Evolutionary conservation across 2,888 invertebrate genomes (phyloP).

Genomic region (Adela reaumurella): DNA sequence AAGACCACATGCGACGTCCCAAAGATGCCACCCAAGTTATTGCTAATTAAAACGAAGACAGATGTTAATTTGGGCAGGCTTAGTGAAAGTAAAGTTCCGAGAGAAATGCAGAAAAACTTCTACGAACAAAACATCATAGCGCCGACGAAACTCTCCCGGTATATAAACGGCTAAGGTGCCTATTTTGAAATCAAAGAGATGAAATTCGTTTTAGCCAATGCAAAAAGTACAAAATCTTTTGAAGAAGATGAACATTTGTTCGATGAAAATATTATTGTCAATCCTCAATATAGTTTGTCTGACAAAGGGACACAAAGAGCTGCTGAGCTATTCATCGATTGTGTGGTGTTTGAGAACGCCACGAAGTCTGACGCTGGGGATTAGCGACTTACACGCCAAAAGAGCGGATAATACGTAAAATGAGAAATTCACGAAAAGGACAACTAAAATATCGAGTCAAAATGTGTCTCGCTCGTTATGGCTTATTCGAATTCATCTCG

Average conservation of each 20-base stretch:
- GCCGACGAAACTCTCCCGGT: too few species aligned
- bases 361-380: neutral
- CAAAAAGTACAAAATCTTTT: too few species aligned
- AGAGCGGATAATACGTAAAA: neutral
- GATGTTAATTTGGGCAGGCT: slow-evolving; percentile 22
- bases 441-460: slow-evolving; percentile 18
- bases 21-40: slow-evolving; percentile 29
- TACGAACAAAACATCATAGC: too few species aligned
- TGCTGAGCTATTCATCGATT: neutral
- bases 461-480: too few species aligned
- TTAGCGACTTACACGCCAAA: neutral
- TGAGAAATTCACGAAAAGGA: slow-evolving; percentile 3
- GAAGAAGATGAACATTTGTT: too few species aligned
- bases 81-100: neutral
- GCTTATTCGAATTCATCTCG: neutral
- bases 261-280: neutral
- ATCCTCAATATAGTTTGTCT: neutral
- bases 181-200: too few species aligned
- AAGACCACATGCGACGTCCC: slow-evolving; percentile 21
- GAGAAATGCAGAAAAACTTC: too few species aligned
- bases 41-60: slow-evolving; percentile 40
- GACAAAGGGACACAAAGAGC: neutral
- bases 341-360: neutral
- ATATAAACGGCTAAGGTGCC: too few species aligned
- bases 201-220: too few species aligned